Percentiles rank a stretch among this genome's conserved stretches.
These are phyloP conservation scores for Oxyura jamaicensis DNA, from an alignment of 2,113 vertebrate genomes.

Conservation along the genomic window DNA sequence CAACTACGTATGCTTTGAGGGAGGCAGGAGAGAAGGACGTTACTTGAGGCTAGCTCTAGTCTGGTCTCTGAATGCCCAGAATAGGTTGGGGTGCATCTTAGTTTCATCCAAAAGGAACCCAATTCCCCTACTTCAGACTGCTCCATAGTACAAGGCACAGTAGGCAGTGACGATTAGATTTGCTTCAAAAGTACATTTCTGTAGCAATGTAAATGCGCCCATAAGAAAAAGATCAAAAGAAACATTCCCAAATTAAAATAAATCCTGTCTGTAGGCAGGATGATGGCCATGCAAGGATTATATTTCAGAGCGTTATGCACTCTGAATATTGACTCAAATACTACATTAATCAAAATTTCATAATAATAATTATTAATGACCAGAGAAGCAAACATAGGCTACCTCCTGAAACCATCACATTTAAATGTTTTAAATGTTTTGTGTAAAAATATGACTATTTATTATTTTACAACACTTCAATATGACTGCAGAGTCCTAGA, in stretches of 20 bases:
- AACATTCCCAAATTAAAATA: neutral
- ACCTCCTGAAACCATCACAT: neutral
- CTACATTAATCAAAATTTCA: neutral
- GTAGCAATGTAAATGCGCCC: neutral
- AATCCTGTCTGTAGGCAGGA: neutral
- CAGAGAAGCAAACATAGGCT: neutral
- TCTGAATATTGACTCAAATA: neutral
- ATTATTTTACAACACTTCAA: neutral
- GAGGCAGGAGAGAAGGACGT: neutral
- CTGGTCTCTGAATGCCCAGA: neutral
- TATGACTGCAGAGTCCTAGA: neutral
- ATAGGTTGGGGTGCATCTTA: neutral
- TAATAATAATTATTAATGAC: neutral
- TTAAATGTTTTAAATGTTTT: neutral
- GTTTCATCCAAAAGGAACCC: neutral
- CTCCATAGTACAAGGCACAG: neutral
- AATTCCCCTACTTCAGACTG: neutral
- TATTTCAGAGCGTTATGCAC: neutral
- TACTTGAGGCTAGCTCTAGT: neutral
- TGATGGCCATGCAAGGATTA: neutral
- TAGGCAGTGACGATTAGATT: neutral
- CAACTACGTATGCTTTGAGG: neutral
- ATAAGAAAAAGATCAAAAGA: neutral
- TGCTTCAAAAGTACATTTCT: neutral
- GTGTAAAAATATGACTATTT: neutral